A percentile compares a stretch with the other conserved stretches of the same genome.
phyloP scores from a whole-genome alignment of 2,797 vertebrate genomes.

The Melanotaenia trifasciata region DNA sequence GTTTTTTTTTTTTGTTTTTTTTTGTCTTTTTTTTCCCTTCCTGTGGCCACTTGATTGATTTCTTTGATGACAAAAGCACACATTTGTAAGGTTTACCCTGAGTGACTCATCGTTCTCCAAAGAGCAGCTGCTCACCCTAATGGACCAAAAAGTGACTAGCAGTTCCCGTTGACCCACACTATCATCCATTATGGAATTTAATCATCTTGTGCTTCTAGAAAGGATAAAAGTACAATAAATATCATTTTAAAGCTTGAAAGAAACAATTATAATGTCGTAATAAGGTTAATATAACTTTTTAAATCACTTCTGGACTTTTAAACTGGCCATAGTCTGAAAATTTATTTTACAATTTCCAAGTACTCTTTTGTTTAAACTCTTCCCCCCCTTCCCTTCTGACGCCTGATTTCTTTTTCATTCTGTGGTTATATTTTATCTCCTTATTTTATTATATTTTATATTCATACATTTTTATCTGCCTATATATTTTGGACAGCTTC shows the following conservation, averaged over 20 bases:
- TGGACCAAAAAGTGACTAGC: conserved; percentile 34
- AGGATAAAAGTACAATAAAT: conserved; percentile 2
- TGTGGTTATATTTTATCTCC: conserved; percentile 6
- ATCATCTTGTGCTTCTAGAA: conserved; percentile 3
- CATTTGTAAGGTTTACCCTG: conserved; percentile 24
- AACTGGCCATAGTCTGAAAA: too few relatives aligned
- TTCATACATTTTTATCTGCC: too few relatives aligned
- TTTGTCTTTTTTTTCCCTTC: neutral
- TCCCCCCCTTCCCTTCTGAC: neutral
- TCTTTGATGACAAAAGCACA: neutral
- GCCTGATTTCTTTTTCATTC: neutral
- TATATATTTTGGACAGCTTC: conserved; percentile 6
- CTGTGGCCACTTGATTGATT: conserved; percentile 1
- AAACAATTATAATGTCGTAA: neutral
- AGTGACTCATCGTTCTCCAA: conserved; percentile 28
- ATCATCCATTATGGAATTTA: conserved; percentile 25
- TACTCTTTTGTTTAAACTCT: too few relatives aligned
- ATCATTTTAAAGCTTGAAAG: neutral
- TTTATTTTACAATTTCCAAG: too few relatives aligned
- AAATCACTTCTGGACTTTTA: too few relatives aligned
- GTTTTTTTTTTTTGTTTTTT: neutral
- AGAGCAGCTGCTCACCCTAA: conserved; percentile 43
- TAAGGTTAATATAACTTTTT: too few relatives aligned
- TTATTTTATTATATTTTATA: too few relatives aligned
- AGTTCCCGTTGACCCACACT: conserved; percentile 14